Conservation (phyloP, 2,797 vertebrate genomes). For the Lithobates pipiens region DNA sequence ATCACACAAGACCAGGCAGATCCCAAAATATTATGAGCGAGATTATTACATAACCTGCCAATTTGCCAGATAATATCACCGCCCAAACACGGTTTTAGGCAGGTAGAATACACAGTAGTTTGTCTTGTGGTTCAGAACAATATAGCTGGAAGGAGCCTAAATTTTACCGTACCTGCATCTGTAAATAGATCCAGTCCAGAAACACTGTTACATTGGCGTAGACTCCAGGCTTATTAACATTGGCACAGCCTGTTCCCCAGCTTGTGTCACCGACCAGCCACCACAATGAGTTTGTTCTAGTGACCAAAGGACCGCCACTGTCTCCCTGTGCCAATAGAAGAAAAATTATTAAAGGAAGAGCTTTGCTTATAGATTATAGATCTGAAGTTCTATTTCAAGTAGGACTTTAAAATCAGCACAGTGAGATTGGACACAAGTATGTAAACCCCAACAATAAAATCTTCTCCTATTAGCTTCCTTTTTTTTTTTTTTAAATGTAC, state of each 20-base stretch:
- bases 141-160: neutral
- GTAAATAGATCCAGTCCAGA: slow-evolving; percentile 83
- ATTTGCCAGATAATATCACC: no score
- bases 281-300: slow-evolving; percentile 76
- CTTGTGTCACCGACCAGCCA: slow-evolving; percentile 86
- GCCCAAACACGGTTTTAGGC: no score
- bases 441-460: no score
- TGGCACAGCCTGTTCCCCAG: slow-evolving; percentile 80
- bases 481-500: no score
- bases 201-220: slow-evolving; percentile 82
- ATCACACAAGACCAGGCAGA: no score
- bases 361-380: no score
- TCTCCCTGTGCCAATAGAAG: slow-evolving; percentile 76
- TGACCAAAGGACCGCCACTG: slow-evolving; percentile 83
- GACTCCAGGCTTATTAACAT: slow-evolving; percentile 77
- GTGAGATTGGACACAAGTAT: no score
- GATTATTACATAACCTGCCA: no score
- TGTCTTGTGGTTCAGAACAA: neutral
- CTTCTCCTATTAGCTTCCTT: no score
- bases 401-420: no score
- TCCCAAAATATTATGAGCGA: no score
- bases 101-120: neutral
- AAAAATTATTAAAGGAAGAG: neutral
- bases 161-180: slow-evolving; percentile 83
- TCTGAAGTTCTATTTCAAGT: no score